Percentiles rank a stretch among this genome's conserved stretches.
phyloP scores from a whole-genome alignment of 2,797 vertebrate genomes.

The Tokudaia muenninki region DNA sequence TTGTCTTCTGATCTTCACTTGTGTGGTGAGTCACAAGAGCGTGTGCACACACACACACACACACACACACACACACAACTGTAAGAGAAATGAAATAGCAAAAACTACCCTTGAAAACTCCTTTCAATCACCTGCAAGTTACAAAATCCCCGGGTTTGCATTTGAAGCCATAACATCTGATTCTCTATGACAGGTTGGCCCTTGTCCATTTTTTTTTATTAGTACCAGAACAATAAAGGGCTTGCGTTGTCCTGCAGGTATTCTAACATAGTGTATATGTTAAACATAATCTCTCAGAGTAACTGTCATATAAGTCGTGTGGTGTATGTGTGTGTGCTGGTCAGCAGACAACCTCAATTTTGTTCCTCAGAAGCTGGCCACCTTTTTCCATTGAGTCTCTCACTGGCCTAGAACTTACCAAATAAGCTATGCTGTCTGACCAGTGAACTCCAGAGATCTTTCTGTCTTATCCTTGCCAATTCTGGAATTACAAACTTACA shows the following conservation, averaged over 20 bases:
- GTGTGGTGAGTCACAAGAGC: not conserved
- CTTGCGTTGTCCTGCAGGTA: not conserved
- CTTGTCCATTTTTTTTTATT: not conserved
- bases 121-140: not conserved
- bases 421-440: not conserved
- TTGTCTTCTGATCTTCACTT: not conserved
- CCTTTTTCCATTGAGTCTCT: not conserved
- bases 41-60: too few relatives aligned
- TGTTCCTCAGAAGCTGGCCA: not conserved
- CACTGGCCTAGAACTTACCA: not conserved
- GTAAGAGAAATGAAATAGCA: not conserved
- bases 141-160: not conserved
- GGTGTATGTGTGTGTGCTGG: too few relatives aligned
- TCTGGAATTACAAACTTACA: not conserved
- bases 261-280: not conserved
- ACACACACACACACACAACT: not conserved
- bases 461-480: not conserved
- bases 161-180: not conserved
- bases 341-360: not conserved
- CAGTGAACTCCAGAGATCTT: not conserved
- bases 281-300: not conserved
- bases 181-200: not conserved
- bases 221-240: not conserved
- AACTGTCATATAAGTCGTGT: not conserved
- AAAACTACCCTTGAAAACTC: not conserved